Conservation (phyloP, 2,888 invertebrate genomes). For the Eupithecia subumbrata region DNA sequence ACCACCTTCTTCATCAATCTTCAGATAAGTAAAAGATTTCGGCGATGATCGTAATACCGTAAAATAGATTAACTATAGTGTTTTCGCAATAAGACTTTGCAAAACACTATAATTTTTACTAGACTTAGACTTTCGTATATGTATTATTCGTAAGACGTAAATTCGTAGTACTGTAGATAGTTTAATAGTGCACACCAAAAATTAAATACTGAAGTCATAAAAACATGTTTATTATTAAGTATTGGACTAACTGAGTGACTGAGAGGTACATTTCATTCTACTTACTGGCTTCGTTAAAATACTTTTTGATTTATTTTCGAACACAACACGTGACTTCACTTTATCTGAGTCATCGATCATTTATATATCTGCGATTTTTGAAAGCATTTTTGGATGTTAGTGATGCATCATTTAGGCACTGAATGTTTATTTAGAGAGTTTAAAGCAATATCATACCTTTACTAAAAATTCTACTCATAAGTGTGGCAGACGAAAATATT, state of each 20-base stretch:
- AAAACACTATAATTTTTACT: too few species aligned
- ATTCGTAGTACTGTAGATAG: background rate
- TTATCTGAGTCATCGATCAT: constrained; percentile 17
- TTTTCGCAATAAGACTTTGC: background rate
- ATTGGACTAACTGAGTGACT: background rate
- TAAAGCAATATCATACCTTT: background rate
- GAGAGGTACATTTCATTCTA: constrained; percentile 4
- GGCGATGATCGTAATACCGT: background rate
- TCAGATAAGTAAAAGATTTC: background rate
- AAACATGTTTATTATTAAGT: background rate
- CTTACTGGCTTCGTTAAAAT: background rate
- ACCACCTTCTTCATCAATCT: background rate
- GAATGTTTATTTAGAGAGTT: background rate
- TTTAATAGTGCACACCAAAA: background rate
- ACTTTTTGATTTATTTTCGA: constrained; percentile 11
- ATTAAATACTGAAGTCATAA: background rate
- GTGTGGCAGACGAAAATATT: background rate
- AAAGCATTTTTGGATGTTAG: background rate
- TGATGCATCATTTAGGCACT: background rate
- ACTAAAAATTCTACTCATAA: background rate
- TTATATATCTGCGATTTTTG: constrained; percentile 2
- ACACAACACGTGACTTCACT: constrained; percentile 12
- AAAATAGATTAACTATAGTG: background rate
- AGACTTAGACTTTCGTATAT: background rate
- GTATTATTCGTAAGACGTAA: too few species aligned